phyloP scores from a whole-genome alignment of 2,797 vertebrate species.

The Arrhamphus sclerolepis region DNA sequence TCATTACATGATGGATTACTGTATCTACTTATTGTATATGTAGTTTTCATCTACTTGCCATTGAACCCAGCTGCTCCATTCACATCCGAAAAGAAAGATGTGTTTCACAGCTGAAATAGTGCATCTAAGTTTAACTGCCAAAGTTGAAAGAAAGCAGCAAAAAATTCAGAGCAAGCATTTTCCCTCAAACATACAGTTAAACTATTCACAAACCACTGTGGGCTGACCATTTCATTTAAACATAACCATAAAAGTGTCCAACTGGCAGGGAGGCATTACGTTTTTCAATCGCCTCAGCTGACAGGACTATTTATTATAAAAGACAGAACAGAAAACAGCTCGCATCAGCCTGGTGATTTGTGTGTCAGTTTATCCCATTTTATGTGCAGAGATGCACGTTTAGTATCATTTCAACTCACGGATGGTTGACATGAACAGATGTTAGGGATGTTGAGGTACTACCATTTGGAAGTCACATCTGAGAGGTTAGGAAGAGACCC shows the following conservation, averaged over 20 bases:
- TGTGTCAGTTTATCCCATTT: constrained; percentile 54
- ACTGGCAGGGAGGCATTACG: constrained; percentile 47
- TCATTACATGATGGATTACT: too few species aligned
- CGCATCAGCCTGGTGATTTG: constrained; percentile 55
- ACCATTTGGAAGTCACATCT: constrained; percentile 46
- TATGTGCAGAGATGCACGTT: constrained; percentile 34
- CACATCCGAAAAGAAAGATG: constrained; percentile 53
- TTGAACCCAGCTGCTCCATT: constrained; percentile 52
- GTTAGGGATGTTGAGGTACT: constrained; percentile 51
- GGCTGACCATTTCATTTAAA: constrained; percentile 47
- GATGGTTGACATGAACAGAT: constrained; percentile 70
- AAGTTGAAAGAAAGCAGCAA: constrained; percentile 55
- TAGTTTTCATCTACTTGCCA: constrained; percentile 10
- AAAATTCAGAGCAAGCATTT: constrained; percentile 40
- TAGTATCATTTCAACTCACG: constrained; percentile 46
- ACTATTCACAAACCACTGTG: constrained; percentile 49
- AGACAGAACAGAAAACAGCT: constrained; percentile 44
- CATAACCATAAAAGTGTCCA: constrained; percentile 42
- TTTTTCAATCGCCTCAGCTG: constrained; percentile 44
- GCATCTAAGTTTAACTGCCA: constrained; percentile 52
- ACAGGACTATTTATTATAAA: constrained; percentile 54
- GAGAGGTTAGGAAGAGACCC: constrained; percentile 45
- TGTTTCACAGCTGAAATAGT: constrained; percentile 59
- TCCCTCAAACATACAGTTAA: constrained; percentile 26
- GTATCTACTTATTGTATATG: too few species aligned